Evolutionary conservation across 1,140 invertebrate genomes (phyloP), one percentile per base, ranked within the genome.

Genomic region (Brachystomella parvula): DNA sequence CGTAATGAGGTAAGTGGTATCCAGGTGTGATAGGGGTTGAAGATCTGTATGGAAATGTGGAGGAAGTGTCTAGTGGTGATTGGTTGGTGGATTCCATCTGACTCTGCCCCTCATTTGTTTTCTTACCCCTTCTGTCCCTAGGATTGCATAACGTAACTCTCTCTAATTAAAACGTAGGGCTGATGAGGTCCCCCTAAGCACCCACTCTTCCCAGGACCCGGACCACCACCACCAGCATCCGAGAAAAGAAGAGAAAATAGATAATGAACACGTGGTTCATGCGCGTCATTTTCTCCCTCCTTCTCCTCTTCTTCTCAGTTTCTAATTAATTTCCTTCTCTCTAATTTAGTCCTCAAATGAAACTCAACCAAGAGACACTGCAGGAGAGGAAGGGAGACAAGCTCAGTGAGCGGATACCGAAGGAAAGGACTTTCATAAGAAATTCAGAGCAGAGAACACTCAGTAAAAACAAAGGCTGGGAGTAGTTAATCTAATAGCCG

Each of bases 201-300:
- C 12, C 24, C 15, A 24, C 49, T 53, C 9, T 44, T 12, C n/a
- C n/a, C n/a, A 44, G 39, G 39, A 44, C 39, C n/a, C 39, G 39
- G n/a, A n/a, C 39, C 9, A 9, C n/a, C 39, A n/a, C n/a, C 39
- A 12, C n/a, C n/a, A n/a, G 39, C 9, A 44, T 53, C 12, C 12
- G 49, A 19, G 49, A 24, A 24, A 53, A 53, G 49, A 15, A 53
- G 35, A 39, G 35, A 39, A 39, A 39, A 24, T 12, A 53, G 49
- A 53, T 53, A 53, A 53, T 53, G 49, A 53, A 53, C 49, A 53
- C 49, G 49, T 53, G 49, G 49, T 53, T 53, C 49, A 53, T 53
- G 49, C 49, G 49, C 49, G 49, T 53, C 49, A 12, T 53, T 24
- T 15, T 6, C 6, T 3, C 24, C 49, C 21, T 6, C 49, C 49